A percentile compares a stretch with the other conserved stretches of the same genome.
Conservation (phyloP, 2,797 vertebrate species). For the Austrolebias charrua region DNA sequence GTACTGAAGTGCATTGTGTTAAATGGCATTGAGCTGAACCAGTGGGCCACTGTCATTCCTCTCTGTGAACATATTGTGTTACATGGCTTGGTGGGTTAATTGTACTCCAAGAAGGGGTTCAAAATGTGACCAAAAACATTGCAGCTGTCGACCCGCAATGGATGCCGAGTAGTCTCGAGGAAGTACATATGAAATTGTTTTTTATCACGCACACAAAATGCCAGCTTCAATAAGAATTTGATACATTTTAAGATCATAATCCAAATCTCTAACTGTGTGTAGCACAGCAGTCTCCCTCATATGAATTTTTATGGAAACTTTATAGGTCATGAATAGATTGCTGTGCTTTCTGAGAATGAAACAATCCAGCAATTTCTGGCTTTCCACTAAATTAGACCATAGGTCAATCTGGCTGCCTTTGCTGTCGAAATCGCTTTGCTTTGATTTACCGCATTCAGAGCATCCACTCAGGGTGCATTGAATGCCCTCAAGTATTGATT, state of each 20-base stretch:
- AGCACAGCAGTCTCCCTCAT: neutral
- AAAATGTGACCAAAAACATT: no score
- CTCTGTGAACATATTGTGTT: constrained; percentile 30
- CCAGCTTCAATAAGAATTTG: constrained; percentile 14
- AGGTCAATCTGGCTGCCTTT: constrained; percentile 60
- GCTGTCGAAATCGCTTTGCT: constrained; percentile 64
- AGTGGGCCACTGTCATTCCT: constrained; percentile 42
- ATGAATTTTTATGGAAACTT: constrained; percentile 6
- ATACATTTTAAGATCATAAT: constrained; percentile 7
- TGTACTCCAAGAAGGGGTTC: no score
- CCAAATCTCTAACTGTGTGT: constrained; percentile 1
- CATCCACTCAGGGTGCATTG: constrained; percentile 68
- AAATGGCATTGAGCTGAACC: constrained; percentile 10
- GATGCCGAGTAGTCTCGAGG: constrained; percentile 4
- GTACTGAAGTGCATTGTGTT: constrained; percentile 3
- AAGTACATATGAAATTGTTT: constrained; percentile 9
- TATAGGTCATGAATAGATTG: constrained; percentile 14
- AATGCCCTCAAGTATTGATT: constrained; percentile 73
- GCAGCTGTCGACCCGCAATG: constrained; percentile 16
- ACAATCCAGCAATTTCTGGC: constrained; percentile 32
- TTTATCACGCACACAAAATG: constrained; percentile 30
- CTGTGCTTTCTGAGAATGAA: constrained; percentile 21
- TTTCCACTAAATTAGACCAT: constrained; percentile 54
- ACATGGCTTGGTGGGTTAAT: constrained; percentile 42
- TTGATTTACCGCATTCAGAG: constrained; percentile 72